These are phyloP conservation scores for Caenorhabditis sp. DNA, from an alignment of 2,888 invertebrate genomes.

Conservation along the genomic window DNA sequence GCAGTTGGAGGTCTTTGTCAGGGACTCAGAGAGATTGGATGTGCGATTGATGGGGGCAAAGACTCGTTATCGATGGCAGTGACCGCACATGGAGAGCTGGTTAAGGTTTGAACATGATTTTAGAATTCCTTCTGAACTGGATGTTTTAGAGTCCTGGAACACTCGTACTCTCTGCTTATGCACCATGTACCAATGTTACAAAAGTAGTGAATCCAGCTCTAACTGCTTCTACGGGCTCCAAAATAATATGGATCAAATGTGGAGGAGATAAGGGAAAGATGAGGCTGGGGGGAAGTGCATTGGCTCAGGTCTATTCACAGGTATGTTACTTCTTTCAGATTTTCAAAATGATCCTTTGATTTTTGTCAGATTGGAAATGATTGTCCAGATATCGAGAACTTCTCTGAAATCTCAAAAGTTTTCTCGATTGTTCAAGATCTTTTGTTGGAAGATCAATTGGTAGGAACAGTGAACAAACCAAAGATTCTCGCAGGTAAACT, in stretches of 20 bases:
- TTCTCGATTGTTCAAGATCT: slow-evolving; percentile 92
- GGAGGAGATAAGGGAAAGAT: slow-evolving; percentile 24
- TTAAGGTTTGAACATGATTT: slow-evolving; percentile 60
- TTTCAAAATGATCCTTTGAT: not conserved
- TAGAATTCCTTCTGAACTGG: not conserved
- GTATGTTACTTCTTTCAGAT: slow-evolving; percentile 36
- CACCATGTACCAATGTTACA: slow-evolving; percentile 93
- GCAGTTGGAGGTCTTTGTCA: slow-evolving; percentile 93
- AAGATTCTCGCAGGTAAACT: slow-evolving; percentile 67
- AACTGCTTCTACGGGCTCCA: slow-evolving; percentile 85
- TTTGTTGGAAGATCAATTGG: slow-evolving; percentile 13
- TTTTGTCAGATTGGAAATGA: slow-evolving; percentile 87
- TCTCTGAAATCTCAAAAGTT: slow-evolving; percentile 87
- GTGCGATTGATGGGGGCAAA: slow-evolving; percentile 97
- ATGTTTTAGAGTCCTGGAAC: slow-evolving; percentile 87
- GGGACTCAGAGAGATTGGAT: slow-evolving; percentile 90
- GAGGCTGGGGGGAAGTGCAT: slow-evolving; percentile 93
- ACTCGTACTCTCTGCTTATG: slow-evolving; percentile 96
- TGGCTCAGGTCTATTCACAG: slow-evolving; percentile 93
- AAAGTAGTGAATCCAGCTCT: slow-evolving; percentile 93
- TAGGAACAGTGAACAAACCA: slow-evolving; percentile 56
- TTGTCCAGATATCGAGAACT: slow-evolving; percentile 90
- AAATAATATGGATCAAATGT: slow-evolving; percentile 75
- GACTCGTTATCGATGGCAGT: slow-evolving; percentile 98
- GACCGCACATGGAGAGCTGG: slow-evolving; percentile 86